Evolutionary conservation across 2,888 invertebrate species (phyloP).

Genomic region (Amiota communis): DNA sequence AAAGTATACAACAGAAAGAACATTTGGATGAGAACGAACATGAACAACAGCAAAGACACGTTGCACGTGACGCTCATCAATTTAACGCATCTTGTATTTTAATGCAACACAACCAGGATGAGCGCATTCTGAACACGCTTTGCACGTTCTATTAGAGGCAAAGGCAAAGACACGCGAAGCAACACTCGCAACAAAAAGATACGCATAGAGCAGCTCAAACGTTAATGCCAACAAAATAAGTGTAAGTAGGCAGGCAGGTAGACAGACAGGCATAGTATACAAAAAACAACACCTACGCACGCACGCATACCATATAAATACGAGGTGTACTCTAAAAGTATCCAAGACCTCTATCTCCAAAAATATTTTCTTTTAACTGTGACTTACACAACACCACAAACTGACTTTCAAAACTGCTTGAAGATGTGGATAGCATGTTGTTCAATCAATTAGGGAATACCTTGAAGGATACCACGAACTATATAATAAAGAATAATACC

Average conservation of each 20-base stretch:
- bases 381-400: too few species aligned
- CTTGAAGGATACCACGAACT: too few species aligned
- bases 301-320: not conserved
- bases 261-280: not conserved
- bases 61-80: constrained; percentile 70
- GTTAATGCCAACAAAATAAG: constrained; percentile 9
- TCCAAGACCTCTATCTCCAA: too few species aligned
- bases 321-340: not conserved
- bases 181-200: not conserved
- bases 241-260: not conserved
- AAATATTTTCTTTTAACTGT: too few species aligned
- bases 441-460: too few species aligned
- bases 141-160: constrained; percentile 49
- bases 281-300: constrained; percentile 1
- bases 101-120: constrained; percentile 30
- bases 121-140: constrained; percentile 64
- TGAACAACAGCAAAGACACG: constrained; percentile 35
- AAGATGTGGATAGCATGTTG: too few species aligned
- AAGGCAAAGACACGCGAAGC: too few species aligned
- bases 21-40: not conserved
- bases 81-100: constrained; percentile 63
- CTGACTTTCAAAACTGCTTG: too few species aligned
- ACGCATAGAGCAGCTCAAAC: not conserved
- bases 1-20: not conserved
- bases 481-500: too few species aligned